Percentiles rank a stretch among this genome's conserved stretches.
These are phyloP conservation scores for Triplophysa yarkandensis DNA, from an alignment of 2,797 vertebrate species.

Conservation along the genomic window DNA sequence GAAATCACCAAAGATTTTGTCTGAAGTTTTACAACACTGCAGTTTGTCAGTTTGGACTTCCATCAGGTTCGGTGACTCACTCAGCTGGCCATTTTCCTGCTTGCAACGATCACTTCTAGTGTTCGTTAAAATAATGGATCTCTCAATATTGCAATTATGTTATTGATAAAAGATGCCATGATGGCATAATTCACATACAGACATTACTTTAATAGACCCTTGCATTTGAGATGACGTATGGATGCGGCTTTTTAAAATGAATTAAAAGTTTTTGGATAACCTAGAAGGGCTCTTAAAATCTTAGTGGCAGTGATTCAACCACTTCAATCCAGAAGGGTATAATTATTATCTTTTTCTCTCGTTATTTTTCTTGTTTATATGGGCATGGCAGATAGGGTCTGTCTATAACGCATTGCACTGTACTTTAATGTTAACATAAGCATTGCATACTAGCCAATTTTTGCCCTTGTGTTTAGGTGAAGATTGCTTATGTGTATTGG, in stretches of 20 bases:
- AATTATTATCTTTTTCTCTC: background rate
- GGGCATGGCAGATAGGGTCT: background rate
- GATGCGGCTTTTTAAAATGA: background rate
- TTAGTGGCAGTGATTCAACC: constrained; percentile 11
- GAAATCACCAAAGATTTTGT: constrained; percentile 36
- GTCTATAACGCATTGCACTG: background rate
- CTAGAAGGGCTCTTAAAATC: constrained; percentile 5
- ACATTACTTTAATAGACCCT: background rate
- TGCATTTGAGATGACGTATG: background rate
- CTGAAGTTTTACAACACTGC: constrained; percentile 40
- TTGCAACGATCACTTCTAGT: background rate
- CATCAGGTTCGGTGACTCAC: constrained; percentile 9
- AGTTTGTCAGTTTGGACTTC: constrained; percentile 29
- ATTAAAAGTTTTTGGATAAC: background rate
- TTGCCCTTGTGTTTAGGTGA: constrained; percentile 10
- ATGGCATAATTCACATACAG: background rate
- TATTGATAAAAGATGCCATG: background rate
- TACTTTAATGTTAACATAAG: background rate
- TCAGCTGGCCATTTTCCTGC: background rate
- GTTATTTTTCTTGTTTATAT: background rate
- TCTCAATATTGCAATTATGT: background rate
- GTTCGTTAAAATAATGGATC: background rate
- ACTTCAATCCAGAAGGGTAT: background rate
- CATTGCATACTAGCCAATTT: constrained; percentile 16
- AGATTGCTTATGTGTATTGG: constrained; percentile 39